Base-by-base conservation (phyloP, 2,113 vertebrate genomes). In the Todiramphus saurophagus region DNA sequence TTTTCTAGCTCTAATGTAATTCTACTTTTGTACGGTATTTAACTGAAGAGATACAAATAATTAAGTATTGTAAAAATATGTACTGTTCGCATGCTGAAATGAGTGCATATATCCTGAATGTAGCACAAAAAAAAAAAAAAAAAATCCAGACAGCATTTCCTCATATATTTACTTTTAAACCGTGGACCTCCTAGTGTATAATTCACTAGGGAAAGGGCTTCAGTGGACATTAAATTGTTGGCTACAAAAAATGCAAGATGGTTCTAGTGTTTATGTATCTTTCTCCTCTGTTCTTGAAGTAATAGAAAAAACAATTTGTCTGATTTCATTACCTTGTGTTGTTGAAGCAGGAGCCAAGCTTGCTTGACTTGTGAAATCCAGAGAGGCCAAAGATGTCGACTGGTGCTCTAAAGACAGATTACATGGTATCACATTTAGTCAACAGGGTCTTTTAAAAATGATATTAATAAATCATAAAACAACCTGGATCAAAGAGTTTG, bases 391-490 rank as follows among this genome's bases (percentile, higher is more conserved):
- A 91, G 80, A 41, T 53, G 58, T 77, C 1, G 3, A 30, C 69
- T 23, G 92, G 67, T 69, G 69, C 30, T 80, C 97, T 98, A 64
- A 59, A 92, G 90, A 62, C 70, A 92, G 50, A 82, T 92, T 82
- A n/a, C 24, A 43, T 0, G 6, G 33, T 19, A 39, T 67, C 68
- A 46, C 21, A 48, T 75, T 94, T 43, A 82, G 51, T 75, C 1
- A 0, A 43, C 41, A 70, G 16, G 5, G 5, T 56, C 25, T 74
- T 90, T 72, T n/a, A 33, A 4, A 86, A 90, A 67, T 14, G 46
- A 18, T 27, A 66, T 41, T 31, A 89, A 78, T 53, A 74, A 90
- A 44, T 85, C 21, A 66, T 63, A 35, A 81, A 95, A 4, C 39
- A 64, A 16, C 19, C 41, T 37, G 33, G 25, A 85, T 70, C 48